Percentiles rank a stretch among this genome's conserved stretches.
Evolutionary conservation across 1,140 invertebrate species (phyloP).

Genomic region (Orchesella cincta): DNA sequence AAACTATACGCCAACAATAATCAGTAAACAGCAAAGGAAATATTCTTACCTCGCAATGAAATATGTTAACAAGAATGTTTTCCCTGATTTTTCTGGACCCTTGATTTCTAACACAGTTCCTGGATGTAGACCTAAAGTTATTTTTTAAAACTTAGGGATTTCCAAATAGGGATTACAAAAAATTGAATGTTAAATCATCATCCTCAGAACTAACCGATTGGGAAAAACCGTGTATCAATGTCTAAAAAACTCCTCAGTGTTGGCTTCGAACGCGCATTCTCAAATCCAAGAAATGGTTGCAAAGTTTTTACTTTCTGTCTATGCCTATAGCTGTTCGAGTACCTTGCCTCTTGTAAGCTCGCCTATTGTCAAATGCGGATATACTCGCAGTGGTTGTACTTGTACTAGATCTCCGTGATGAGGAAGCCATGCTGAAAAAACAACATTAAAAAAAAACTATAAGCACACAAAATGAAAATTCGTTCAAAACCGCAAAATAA

Average conservation of each 20-base stretch:
- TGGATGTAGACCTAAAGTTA: slow-evolving; percentile 35
- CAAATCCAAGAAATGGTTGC: background rate
- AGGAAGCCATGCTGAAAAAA: background rate
- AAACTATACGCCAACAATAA: too few relatives aligned
- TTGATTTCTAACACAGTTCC: slow-evolving; percentile 36
- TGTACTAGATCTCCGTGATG: background rate
- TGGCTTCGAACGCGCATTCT: background rate
- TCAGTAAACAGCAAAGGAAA: too few relatives aligned
- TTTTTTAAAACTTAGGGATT: background rate
- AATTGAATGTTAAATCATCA: background rate
- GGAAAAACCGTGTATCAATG: slow-evolving; percentile 40
- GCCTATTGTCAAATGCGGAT: background rate
- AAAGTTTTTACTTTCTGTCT: background rate
- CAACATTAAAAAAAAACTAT: background rate
- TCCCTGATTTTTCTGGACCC: slow-evolving; percentile 36
- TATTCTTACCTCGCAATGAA: slow-evolving; percentile 39
- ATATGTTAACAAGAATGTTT: slow-evolving; percentile 41
- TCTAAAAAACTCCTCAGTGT: background rate
- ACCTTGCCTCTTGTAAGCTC: background rate
- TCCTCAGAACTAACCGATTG: slow-evolving; percentile 26
- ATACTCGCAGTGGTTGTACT: too few relatives aligned
- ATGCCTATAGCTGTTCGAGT: background rate
- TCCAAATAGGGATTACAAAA: background rate
- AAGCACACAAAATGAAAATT: background rate
- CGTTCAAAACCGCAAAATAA: background rate